These are phyloP conservation scores for Urocitellus parryii DNA, from an alignment of 2,113 vertebrate species.

Conservation along the genomic window DNA sequence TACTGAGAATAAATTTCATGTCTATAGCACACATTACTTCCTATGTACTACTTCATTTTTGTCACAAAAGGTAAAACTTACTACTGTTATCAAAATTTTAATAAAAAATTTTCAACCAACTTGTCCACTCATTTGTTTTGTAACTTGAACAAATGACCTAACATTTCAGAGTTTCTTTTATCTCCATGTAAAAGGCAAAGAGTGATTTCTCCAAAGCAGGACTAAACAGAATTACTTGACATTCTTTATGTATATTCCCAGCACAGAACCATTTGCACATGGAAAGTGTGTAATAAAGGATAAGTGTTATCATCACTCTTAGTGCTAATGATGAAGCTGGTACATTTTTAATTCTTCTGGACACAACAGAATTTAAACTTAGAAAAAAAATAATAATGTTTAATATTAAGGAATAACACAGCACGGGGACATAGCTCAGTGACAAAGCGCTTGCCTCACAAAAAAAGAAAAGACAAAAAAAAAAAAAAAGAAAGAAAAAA, in stretches of 20 bases:
- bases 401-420: conserved; percentile 1
- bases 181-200: background rate
- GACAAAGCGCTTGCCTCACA: no score
- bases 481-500: no score
- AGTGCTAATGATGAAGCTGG: background rate
- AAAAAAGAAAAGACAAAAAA: no score
- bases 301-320: background rate
- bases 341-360: background rate
- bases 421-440: no score
- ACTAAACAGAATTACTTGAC: background rate
- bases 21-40: background rate
- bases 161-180: conserved; percentile 9
- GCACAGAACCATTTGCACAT: background rate
- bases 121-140: conserved; percentile 40
- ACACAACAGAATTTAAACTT: background rate
- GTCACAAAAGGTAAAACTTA: conserved; percentile 5
- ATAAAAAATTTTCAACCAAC: conserved; percentile 31
- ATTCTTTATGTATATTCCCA: background rate
- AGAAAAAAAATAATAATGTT: background rate
- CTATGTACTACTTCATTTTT: background rate
- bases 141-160: background rate
- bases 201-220: background rate
- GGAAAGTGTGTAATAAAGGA: background rate
- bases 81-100: conserved; percentile 34
- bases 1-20: background rate